phyloP scores from a whole-genome alignment of 2,113 vertebrate genomes.

The Eubucco bourcierii region DNA sequence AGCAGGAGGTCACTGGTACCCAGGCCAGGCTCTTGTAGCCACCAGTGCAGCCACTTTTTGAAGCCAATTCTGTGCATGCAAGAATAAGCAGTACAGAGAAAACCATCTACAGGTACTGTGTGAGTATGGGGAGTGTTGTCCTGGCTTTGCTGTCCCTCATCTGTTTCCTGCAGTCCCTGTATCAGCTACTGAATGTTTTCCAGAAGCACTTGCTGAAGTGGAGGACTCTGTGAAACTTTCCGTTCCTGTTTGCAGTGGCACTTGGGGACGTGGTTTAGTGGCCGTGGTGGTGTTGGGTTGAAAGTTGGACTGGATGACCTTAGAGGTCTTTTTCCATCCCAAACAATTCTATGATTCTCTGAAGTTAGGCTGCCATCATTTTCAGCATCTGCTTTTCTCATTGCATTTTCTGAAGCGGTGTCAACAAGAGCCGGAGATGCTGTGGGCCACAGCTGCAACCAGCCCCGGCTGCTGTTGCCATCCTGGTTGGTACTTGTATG shows the following conservation, averaged over 20 bases:
- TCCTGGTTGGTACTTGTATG: neutral
- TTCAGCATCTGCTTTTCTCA: neutral
- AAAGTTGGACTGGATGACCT: too few species aligned
- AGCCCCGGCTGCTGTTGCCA: neutral
- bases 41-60: rapidly evolving
- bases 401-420: neutral
- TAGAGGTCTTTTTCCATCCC: too few species aligned
- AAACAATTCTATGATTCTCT: too few species aligned
- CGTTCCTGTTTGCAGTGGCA: neutral
- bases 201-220: neutral
- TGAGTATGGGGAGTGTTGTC: neutral
- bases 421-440: rapidly evolving
- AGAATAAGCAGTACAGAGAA: neutral
- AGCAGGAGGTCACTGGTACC: neutral
- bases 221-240: neutral
- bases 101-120: neutral
- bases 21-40: rapidly evolving
- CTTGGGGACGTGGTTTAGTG: too few species aligned
- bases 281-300: too few species aligned
- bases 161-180: neutral
- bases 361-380: neutral
- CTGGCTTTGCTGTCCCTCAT: neutral
- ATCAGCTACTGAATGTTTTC: neutral
- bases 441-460: neutral
- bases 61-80: neutral